These are phyloP conservation scores for Conus betulinus DNA, from an alignment of 1,140 invertebrate species.

Conservation along the genomic window DNA sequence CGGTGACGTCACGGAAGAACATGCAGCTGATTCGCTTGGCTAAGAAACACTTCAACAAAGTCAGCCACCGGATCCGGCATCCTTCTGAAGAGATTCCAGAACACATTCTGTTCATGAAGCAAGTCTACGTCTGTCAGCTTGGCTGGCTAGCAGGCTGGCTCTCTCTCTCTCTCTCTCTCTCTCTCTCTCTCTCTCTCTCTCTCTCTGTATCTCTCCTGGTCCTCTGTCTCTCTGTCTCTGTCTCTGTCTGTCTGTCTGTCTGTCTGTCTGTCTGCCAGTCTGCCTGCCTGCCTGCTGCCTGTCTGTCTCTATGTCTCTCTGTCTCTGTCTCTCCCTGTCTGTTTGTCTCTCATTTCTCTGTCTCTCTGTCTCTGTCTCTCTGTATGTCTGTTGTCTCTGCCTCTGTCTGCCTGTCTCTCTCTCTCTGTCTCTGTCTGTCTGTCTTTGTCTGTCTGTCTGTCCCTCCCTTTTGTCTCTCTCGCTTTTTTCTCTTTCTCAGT, in stretches of 20 bases:
- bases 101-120: background rate
- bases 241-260: background rate
- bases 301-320: no score
- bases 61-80: background rate
- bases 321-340: no score
- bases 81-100: background rate
- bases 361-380: no score
- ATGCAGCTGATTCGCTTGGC: background rate
- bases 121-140: background rate
- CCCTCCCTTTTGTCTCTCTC: no score
- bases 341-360: no score
- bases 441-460: no score
- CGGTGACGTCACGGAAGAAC: background rate
- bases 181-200: background rate
- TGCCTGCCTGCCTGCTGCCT: no score
- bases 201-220: background rate
- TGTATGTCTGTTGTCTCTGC: no score
- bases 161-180: slow-evolving; percentile 20
- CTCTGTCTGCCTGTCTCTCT: no score
- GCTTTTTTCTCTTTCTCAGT: no score
- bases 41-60: background rate
- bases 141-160: background rate
- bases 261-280: slow-evolving; percentile 11
- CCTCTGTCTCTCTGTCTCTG: background rate
- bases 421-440: no score